Percentiles rank a stretch among this genome's conserved stretches.
Conservation (phyloP, 2,888 invertebrate species). For the Andricus quercusramuli region DNA sequence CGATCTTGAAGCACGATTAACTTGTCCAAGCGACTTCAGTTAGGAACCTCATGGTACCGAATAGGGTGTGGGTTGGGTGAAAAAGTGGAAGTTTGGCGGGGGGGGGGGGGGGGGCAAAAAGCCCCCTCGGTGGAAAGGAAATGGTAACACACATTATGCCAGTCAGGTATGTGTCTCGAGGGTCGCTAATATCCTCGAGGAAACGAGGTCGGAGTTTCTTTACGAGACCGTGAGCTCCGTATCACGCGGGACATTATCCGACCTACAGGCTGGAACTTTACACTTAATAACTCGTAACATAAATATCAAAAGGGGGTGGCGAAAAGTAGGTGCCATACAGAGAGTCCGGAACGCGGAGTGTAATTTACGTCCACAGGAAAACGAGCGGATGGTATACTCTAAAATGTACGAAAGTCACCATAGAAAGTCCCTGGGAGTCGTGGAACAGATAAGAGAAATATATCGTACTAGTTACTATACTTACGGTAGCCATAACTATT, state of each 20-base stretch:
- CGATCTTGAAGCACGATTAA: conserved; percentile 55
- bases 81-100: not conserved
- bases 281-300: conserved; percentile 67
- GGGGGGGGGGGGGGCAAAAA: conserved; percentile 7
- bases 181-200: conserved; percentile 53
- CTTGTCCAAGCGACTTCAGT: conserved; percentile 54
- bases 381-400: conserved; percentile 46
- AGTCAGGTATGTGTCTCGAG: conserved; percentile 51
- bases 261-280: conserved; percentile 61
- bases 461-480: conserved; percentile 11
- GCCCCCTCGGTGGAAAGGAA: conserved; percentile 43
- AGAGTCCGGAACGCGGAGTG: conserved; percentile 44
- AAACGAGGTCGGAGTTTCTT: conserved; percentile 55
- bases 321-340: conserved; percentile 52
- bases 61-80: not conserved
- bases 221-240: conserved; percentile 45
- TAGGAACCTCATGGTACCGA: conserved; percentile 19
- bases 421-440: conserved; percentile 9
- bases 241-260: conserved; percentile 55
- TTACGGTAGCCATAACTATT: not conserved
- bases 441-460: conserved; percentile 20
- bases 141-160: conserved; percentile 53
- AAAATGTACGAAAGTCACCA: conserved; percentile 8
- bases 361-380: conserved; percentile 60
- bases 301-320: conserved; percentile 57